Evolutionary conservation across 2,113 vertebrate genomes (phyloP).

Genomic region (Orycteropus afer): DNA sequence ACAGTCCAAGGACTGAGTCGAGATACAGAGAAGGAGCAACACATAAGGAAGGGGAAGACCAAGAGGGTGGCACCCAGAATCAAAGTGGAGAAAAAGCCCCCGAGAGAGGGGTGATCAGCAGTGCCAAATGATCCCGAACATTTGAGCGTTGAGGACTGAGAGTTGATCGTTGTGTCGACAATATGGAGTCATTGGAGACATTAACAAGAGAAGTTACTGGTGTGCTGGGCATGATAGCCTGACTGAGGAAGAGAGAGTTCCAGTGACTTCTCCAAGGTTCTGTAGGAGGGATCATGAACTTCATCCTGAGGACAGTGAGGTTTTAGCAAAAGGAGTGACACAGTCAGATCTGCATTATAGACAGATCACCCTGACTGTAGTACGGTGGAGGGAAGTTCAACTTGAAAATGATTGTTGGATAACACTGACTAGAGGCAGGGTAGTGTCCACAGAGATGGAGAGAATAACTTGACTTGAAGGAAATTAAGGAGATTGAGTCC

Average conservation of each 20-base stretch:
- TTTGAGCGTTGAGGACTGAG: background rate
- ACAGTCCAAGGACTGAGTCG: background rate
- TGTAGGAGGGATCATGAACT: background rate
- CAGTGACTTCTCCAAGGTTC: background rate
- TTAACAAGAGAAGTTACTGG: background rate
- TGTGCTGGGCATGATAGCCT: background rate
- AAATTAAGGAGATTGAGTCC: background rate
- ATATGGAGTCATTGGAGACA: background rate
- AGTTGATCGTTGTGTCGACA: background rate
- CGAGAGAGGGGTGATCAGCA: background rate
- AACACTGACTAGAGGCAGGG: background rate
- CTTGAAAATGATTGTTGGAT: background rate
- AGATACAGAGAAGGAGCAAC: background rate
- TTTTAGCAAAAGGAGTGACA: background rate
- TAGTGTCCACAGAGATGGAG: background rate
- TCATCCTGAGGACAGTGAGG: background rate
- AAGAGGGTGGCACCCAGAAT: background rate
- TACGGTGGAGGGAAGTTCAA: background rate
- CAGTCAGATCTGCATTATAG: background rate
- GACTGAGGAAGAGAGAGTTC: background rate
- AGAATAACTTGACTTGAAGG: background rate
- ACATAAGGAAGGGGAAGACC: background rate
- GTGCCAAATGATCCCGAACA: background rate
- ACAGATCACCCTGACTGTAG: background rate
- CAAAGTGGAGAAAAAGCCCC: background rate